Base-by-base conservation (phyloP, 1,140 invertebrate species). In the Lethocerus indicus region DNA sequence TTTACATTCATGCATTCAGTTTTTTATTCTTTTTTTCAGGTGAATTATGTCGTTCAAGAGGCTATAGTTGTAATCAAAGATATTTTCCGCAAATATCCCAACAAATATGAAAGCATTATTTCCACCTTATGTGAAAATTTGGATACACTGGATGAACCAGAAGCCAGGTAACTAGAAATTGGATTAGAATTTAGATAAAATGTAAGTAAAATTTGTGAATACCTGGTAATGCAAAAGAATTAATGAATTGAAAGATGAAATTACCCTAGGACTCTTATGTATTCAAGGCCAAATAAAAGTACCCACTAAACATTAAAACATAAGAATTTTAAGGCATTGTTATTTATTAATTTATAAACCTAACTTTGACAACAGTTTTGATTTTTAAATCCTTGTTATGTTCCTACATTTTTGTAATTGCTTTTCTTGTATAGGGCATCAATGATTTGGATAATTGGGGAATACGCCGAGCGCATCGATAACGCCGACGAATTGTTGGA, bases 391-490 rank as follows among this genome's bases (percentile, higher is more conserved):
- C n/a, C n/a, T n/a, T n/a, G n/a, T n/a, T n/a, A n/a, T n/a, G n/a
- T n/a, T n/a, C n/a, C n/a, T 5, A 44, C 40, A 53, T 51, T 45
- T 44, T 43, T 12, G 47, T 47, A 26, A 25, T 26, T 51, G 44
- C 20, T 32, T 24, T 50, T 47, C 73, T 2, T 32, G 16, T 46
- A 4, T 46, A 46, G 95, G 59, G 96, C 94, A 12, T 97, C 92
- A 0, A 99, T 99, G 96, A 98, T 99, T 55, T 99, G 96, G 96
- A 99, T 99, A 55, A 97, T 99, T 65, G 96, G 94, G 24, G 87
- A 93, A 64, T 99, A 99, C 67, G 96, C 96, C 0, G 96, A 99
- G 62, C 76, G 96, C 56, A 99, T 99, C 59, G 96, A 99, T 65
- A 99, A 99, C 67, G 96, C 96, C 12, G 95, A 98, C 62, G 96